Evolutionary conservation across 2,113 vertebrate genomes (phyloP), one percentile per base, ranked within the genome.

Genomic region (Toxotes chatareus): DNA sequence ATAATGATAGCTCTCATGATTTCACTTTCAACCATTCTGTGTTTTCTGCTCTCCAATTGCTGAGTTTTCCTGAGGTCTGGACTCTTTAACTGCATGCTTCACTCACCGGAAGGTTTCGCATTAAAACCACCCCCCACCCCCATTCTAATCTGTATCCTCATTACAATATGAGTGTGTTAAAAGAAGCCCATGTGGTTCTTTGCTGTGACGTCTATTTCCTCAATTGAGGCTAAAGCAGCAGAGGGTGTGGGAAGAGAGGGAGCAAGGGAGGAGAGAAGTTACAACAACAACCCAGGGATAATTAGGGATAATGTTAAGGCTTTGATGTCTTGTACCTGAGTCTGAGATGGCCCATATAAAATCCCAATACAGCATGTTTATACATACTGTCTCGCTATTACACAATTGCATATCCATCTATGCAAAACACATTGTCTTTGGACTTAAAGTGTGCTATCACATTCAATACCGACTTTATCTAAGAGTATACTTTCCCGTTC

Each of bases 161-260:
- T 91, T 90, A 88, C 77, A 91, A 85, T 88, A 64, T 82, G 79
- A 87, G 86, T 86, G 82, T 80, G 61, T 51, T 76, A 56, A 61
- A 71, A 80, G 61, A 75, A 27, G 34, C 5, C 36, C 1, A 3
- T 44, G 61, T 80, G 75, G 69, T 77, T 82, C 55, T 74, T 31
- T 60, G 74, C 57, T 51, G 65, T 51, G 13, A 16, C 55, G 74
- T 65, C 72, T 75, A 79, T 78, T 65, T 62, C 61, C 63, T 71
- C 64, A 46, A 68, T 34, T 23, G 72, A 69, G n/a, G 70, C 53
- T 53, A 57, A 46, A 63, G 68, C 42, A 49, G 55, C 12, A 27
- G 7, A 65, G 31, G 31, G 74, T 57, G 55, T 31, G 23, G 21
- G 16, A 49, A 70, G 57, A 61, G 72, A 63, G 31, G 21, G 21